Conservation (phyloP, 2,797 vertebrate species). For the Linurgus olivaceus region DNA sequence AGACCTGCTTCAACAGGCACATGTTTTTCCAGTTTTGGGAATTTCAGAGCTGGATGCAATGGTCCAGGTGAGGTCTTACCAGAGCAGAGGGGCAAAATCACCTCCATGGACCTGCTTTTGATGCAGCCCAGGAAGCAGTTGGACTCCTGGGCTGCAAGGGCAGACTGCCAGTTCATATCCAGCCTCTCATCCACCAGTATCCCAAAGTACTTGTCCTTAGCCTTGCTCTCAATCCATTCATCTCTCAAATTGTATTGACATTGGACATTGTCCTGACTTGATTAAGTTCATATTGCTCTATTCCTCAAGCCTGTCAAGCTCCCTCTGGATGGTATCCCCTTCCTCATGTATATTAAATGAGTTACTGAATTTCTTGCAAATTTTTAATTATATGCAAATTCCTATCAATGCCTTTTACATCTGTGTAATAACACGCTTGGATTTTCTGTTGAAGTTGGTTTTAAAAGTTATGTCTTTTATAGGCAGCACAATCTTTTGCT, state of each 20-base stretch:
- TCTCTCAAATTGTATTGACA: neutral
- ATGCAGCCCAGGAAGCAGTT: neutral
- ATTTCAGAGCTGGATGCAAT: neutral
- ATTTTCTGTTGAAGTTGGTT: neutral
- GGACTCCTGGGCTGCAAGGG: neutral
- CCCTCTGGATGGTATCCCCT: neutral
- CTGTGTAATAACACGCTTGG: neutral
- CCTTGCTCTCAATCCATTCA: neutral
- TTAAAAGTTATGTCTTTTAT: neutral
- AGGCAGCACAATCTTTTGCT: neutral
- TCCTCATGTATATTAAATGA: neutral
- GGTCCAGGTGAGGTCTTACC: neutral
- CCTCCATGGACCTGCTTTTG: fast-evolving
- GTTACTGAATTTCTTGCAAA: neutral
- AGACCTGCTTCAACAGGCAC: neutral
- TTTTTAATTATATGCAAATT: neutral
- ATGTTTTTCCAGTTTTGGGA: neutral
- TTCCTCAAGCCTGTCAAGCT: neutral
- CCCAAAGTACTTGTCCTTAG: neutral
- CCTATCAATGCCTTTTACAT: neutral
- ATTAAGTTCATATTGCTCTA: neutral
- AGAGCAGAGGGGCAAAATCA: neutral
- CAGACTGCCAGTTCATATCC: neutral
- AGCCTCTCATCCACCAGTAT: neutral
- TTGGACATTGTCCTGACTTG: neutral